Evolutionary conservation across 2,888 invertebrate genomes (phyloP).

Genomic region (Crocallis elinguaria): DNA sequence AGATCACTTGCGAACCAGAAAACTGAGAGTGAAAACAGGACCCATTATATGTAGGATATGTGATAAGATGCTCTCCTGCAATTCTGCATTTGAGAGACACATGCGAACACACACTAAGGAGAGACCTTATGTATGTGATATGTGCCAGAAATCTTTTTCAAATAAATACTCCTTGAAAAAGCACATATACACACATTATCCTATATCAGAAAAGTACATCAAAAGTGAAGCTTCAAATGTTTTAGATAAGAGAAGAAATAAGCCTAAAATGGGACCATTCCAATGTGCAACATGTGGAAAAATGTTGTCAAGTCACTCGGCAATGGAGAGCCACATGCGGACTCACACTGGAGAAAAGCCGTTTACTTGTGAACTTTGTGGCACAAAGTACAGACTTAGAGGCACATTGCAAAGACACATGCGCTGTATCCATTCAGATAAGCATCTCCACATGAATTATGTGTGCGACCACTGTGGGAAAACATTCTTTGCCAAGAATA

Average conservation of each 20-base stretch:
- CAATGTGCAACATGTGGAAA: conserved; percentile 68
- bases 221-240: conserved; percentile 3
- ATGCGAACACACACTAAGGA: conserved; percentile 36
- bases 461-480: conserved; percentile 76
- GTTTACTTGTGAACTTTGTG: conserved; percentile 61
- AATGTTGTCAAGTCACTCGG: conserved; percentile 59
- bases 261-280: conserved; percentile 53
- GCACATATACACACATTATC: conserved; percentile 31
- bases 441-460: conserved; percentile 37
- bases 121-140: conserved; percentile 32
- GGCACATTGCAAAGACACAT: conserved; percentile 68
- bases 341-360: conserved; percentile 77
- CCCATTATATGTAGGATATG: conserved; percentile 32
- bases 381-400: conserved; percentile 59
- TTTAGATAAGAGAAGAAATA: conserved; percentile 45
- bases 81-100: conserved; percentile 32
- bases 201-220: conserved; percentile 3
- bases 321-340: conserved; percentile 69
- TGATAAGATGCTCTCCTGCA: conserved; percentile 22
- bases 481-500: conserved; percentile 68
- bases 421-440: conserved; percentile 52
- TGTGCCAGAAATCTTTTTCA: conserved; percentile 29
- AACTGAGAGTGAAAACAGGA: conserved; percentile 26
- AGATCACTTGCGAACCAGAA: conserved; percentile 20
- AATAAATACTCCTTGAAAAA: conserved; percentile 26